phyloP scores from a whole-genome alignment of 2,113 vertebrate genomes.

The Pipa parva region DNA sequence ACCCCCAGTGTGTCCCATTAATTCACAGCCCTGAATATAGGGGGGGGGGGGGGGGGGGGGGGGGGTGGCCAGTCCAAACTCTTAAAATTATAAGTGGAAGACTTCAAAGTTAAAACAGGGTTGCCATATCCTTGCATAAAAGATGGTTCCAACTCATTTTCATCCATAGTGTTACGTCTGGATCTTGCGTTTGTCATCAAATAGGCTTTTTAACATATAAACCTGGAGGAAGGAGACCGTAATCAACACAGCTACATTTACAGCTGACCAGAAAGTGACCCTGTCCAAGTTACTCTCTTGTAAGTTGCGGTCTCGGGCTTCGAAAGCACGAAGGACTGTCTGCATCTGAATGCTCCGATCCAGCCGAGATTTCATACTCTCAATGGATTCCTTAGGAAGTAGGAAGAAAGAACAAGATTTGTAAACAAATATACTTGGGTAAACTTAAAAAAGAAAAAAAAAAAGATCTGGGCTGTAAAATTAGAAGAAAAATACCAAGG shows the following conservation, averaged over 20 bases:
- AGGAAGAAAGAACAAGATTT: no score
- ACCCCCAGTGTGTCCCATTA: no score
- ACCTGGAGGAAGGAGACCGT: conserved; percentile 76
- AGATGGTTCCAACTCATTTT: no score
- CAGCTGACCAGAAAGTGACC: conserved; percentile 83
- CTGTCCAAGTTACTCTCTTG: conserved; percentile 78
- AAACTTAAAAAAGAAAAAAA: no score
- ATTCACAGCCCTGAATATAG: not conserved
- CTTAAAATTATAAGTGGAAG: no score
- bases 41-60: not conserved
- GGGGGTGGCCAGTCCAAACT: no score
- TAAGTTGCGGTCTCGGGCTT: conserved; percentile 80
- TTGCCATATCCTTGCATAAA: no score
- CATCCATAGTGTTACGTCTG: conserved; percentile 58
- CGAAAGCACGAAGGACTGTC: conserved; percentile 72
- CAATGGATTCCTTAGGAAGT: conserved; percentile 73
- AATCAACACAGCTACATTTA: conserved; percentile 72
- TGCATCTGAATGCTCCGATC: conserved; percentile 82
- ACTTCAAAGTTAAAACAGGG: no score
- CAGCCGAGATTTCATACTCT: conserved; percentile 70
- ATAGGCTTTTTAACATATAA: conserved; percentile 80
- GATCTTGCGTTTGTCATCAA: conserved; percentile 72
- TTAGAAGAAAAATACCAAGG: no score
- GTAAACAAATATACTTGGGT: no score
- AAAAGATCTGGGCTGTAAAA: no score